Evolutionary conservation across 92 coral and sea anemone species (phyloP), one percentile per base, ranked within the genome.

Genomic region (Porites lobata): DNA sequence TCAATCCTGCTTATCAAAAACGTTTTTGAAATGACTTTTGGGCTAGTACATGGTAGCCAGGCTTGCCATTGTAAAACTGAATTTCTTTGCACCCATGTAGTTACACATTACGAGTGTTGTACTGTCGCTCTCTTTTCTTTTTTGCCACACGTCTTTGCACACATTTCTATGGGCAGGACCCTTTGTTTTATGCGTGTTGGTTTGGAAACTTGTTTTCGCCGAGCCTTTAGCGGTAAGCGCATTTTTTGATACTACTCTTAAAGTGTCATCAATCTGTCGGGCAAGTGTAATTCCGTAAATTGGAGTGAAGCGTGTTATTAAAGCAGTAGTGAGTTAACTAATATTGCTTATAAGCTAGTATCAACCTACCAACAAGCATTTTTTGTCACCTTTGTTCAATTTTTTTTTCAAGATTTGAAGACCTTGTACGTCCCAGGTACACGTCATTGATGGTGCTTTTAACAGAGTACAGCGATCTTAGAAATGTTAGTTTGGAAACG

Each of bases 121-220:
- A 38, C 47, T 38, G 47, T 38, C 26, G 10, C 3, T 75, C 20
- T 8, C 59, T 53, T 75, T 75, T 75, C 64, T 52, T 75, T 51
- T 13, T 53, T 75, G 53, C 21, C 2, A 32, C 21, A 19, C 20
- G 17, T 4, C 22, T 7, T 52, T 75, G 20, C 63, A 50, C 72
- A 47, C 72, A 9, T 11, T 67, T 26, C 2, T 9, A 22, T 67
- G 72, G 78, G 78, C 78, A 29, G 78, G 78, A n/a, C 78, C 78
- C 78, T 22, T 19, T 43, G 63, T 19, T 7, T 13, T 19, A 20
- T 19, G 62, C 29, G 78, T 74, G 4, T 74, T 19, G 61, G 51
- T 15, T 22, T 74, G 15, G 9, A 15, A n/a, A 74, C 15, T n/a
- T 11, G 51, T 72, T 38, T 17, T 50, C 66, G 19, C 14, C 56